Conservation (phyloP, 2,113 vertebrate species). For the Entomyzon cyanotis region DNA sequence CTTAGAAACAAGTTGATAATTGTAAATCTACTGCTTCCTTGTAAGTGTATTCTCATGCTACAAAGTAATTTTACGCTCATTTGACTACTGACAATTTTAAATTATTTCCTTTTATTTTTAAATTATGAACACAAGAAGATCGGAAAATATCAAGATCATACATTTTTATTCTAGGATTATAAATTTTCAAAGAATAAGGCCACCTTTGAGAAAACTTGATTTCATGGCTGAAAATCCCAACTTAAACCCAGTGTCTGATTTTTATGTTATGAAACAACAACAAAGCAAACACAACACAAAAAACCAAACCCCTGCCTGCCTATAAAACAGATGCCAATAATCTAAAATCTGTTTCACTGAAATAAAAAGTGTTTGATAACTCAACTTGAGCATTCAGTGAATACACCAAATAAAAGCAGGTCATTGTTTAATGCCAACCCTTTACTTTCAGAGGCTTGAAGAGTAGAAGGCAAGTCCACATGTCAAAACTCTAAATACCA, state of each 20-base stretch:
- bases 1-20: conserved; percentile 46
- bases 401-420: background rate
- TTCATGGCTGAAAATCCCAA: background rate
- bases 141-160: background rate
- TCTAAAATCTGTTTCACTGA: background rate
- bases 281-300: background rate
- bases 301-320: accelerated
- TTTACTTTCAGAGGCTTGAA: background rate
- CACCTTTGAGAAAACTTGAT: background rate
- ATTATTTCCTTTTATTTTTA: background rate
- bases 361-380: background rate
- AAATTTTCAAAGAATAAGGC: background rate
- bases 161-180: background rate
- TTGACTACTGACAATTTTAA: background rate
- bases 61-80: background rate
- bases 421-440: background rate
- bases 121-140: background rate
- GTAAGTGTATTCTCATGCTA: background rate
- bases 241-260: background rate
- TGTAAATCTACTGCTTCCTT: conserved; percentile 1
- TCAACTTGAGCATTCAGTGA: background rate
- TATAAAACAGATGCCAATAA: background rate
- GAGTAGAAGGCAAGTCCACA: background rate
- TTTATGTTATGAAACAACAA: background rate
- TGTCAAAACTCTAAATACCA: background rate